Evolutionary conservation across 2,888 invertebrate species (phyloP), one percentile per base, ranked within the genome.

Genomic region (Leucoptera coffeella): DNA sequence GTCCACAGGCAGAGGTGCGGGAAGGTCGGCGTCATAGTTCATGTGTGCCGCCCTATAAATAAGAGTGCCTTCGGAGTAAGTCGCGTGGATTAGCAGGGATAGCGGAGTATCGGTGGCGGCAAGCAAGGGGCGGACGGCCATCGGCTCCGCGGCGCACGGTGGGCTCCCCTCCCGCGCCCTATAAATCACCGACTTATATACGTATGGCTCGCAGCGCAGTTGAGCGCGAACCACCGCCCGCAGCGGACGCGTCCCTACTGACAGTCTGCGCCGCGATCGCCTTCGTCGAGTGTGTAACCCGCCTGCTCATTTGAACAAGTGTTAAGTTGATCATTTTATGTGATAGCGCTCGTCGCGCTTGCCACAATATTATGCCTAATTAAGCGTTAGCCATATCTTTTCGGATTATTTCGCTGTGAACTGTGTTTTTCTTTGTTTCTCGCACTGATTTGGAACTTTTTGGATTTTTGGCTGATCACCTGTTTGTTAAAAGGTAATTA

Each of bases 31-130:
- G n/a, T n/a, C n/a, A n/a, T n/a, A 50, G 49, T 47, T 52, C 46
- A 53, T 35, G 31, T 39, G 40, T 42, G 47, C 42, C 47, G 47
- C 43, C 45, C 47, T 47, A 54, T 53, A 58, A 60, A 60, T 58
- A 56, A 53, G 55, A 56, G 54, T 59, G 60, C 55, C 55, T n/a
- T n/a, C n/a, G n/a, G n/a, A n/a, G 57, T 57, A 60, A 60, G 59
- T 56, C 59, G 47, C 51, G 54, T 50, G 60, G 62, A 65, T 65
- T 62, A 64, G 55, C 54, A 47, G 58, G 56, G 65, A 65, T 65
- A 67, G 64, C 65, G 62, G 67, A 64, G 62, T 61, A 61, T 65
- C 59, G 55, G 58, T 55, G n/a, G n/a, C n/a, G n/a, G n/a, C n/a
- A n/a, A 39, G 50, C 50, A 46, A 47, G 40, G 41, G 58, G 59